Base-by-base conservation (phyloP, 2,113 vertebrate genomes). In the Cynopterus brachyotis region DNA sequence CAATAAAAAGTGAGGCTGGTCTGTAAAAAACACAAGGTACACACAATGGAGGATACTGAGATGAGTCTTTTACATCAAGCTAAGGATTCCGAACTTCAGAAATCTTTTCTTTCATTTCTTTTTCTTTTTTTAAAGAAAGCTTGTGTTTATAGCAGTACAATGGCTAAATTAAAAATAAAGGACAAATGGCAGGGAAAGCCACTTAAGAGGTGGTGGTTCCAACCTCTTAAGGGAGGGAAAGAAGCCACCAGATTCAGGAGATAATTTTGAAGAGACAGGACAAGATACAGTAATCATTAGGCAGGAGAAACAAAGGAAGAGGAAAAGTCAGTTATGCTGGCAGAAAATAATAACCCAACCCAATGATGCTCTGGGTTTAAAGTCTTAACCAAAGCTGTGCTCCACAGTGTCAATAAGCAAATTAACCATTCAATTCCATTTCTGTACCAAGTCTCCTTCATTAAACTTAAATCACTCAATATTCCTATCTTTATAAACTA, bases 251-350 rank as follows among this genome's bases (percentile, higher is more conserved):
- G 67, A 96, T 57, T 90, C 11, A 79, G 47, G 9, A 90, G 40
- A 47, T 50, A 90, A 97, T 64, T 83, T 50, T 92, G 35, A 86
- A n/a, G 6, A 75, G 30, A 87, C 37, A 66, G 69, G 50, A 95
- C 15, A 94, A 89, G 32, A 70, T 12, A 93, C 0, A 8, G 72
- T 37, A 40, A 72, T 73, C 40, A 73, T 12, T 7, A 80, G 17
- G 32, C 9, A 2, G 20, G 16, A 73, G 60, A 86, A 92, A 89
- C 17, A 30, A 86, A 10, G 13, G 13, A 50, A 8, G 37, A 89
- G 55, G 66, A 78, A 88, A 87, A 81, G 28, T 78, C 87, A 92
- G 57, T 37, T 92, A 83, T 9, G 17, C 16, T 86, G 9, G 10
- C 59, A 92, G 47, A n/a, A 89, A 70, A 37, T 57, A 60, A 92